Conservation (phyloP, 2,888 invertebrate species). For the Atherix ibis region DNA sequence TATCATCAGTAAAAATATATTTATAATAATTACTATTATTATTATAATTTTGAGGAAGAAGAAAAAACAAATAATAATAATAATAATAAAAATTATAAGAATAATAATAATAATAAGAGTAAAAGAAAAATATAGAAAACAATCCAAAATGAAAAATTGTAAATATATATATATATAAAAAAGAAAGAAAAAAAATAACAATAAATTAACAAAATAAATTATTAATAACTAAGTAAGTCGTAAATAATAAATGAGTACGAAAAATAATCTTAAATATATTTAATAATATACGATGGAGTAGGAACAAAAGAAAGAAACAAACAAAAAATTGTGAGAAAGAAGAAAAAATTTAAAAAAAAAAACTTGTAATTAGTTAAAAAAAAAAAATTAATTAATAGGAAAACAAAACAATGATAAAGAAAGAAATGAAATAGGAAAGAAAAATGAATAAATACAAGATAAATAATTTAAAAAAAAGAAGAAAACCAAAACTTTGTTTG, state of each 20-base stretch:
- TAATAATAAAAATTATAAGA: not conserved
- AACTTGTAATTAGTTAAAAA: conserved; percentile 1
- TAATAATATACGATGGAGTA: conserved; percentile 3
- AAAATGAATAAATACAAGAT: not conserved
- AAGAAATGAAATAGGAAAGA: conserved; percentile 1
- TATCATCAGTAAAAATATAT: not conserved
- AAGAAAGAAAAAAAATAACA: conserved; percentile 1
- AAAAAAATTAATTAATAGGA: not conserved
- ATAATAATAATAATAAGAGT: conserved; percentile 2
- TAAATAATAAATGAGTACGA: not conserved
- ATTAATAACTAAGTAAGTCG: not conserved
- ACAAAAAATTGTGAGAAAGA: conserved; percentile 1
- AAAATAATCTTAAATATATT: conserved; percentile 1
- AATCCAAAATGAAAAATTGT: not conserved
- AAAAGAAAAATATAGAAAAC: too few species aligned
- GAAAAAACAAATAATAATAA: conserved; percentile 4
- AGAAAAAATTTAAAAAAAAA: not conserved
- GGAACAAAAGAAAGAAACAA: not conserved
- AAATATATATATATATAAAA: conserved; percentile 1
- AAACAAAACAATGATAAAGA: conserved; percentile 1
- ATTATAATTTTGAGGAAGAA: conserved; percentile 1
- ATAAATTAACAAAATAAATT: conserved; percentile 2
- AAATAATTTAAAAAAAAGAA: conserved; percentile 1
- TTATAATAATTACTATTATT: conserved; percentile 1
- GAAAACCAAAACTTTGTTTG: not conserved